phyloP scores from a whole-genome alignment of 2,888 invertebrate genomes.

The Choreutis nemorana region DNA sequence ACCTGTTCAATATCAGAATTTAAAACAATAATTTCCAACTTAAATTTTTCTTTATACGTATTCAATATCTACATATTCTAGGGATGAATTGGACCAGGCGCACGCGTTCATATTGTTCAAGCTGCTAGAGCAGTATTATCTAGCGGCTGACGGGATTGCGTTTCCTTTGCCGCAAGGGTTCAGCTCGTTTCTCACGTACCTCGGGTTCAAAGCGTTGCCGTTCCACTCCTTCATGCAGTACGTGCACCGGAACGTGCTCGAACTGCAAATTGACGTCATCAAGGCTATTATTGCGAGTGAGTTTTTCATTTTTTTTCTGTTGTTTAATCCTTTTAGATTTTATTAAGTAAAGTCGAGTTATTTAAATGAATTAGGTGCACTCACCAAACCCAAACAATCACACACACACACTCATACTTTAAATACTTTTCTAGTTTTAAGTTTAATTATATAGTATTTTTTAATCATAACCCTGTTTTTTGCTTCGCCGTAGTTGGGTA shows the following conservation, averaged over 20 bases:
- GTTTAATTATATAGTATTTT: too few relatives aligned
- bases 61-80: slow-evolving; percentile 32
- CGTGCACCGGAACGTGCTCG: slow-evolving; percentile 83
- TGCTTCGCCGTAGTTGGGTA: too few relatives aligned
- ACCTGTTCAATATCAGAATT: too few relatives aligned
- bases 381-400: background rate
- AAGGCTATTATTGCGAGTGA: slow-evolving; percentile 82
- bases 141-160: slow-evolving; percentile 80
- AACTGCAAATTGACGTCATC: slow-evolving; percentile 87
- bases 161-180: slow-evolving; percentile 85
- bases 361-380: background rate
- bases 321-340: background rate
- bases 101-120: slow-evolving; percentile 79
- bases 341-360: background rate
- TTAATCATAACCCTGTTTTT: too few relatives aligned
- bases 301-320: slow-evolving; percentile 11
- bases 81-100: slow-evolving; percentile 76
- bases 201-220: slow-evolving; percentile 80
- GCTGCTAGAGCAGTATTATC: slow-evolving; percentile 81
- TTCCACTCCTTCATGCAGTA: slow-evolving; percentile 86
- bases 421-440: background rate
- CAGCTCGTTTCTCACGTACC: slow-evolving; percentile 87
- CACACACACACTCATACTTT: background rate
- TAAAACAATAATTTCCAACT: too few relatives aligned
- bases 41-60: slow-evolving; percentile 4